Evolutionary conservation across 2,113 vertebrate species (phyloP).

Genomic region (Piaya cayana): DNA sequence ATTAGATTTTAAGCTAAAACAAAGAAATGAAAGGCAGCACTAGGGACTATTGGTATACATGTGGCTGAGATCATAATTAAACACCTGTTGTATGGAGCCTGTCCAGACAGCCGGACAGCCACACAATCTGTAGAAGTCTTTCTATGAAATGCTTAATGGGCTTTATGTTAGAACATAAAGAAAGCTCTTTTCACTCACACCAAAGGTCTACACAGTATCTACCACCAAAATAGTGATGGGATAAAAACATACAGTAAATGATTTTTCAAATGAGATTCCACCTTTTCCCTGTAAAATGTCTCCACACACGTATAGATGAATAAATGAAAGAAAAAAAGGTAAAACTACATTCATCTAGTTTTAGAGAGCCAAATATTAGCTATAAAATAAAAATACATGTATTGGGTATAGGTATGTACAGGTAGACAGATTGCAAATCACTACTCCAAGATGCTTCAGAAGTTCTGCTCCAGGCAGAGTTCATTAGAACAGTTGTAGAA

Average conservation of each 20-base stretch:
- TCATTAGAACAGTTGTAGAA: neutral
- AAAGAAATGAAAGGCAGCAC: neutral
- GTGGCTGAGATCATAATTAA: neutral
- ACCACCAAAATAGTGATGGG: neutral
- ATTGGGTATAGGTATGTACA: neutral
- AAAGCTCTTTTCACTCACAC: neutral
- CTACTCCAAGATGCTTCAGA: neutral
- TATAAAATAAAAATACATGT: neutral
- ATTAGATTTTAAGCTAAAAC: neutral
- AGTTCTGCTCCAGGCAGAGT: neutral
- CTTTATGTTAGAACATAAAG: neutral
- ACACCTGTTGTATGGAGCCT: constrained; percentile 18
- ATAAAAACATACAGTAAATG: neutral
- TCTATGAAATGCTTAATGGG: neutral
- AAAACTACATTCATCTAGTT: neutral
- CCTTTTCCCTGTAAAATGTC: neutral
- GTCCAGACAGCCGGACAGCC: neutral
- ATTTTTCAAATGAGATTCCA: neutral
- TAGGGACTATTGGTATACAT: neutral
- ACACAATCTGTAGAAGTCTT: neutral
- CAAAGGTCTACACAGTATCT: neutral
- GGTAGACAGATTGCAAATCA: neutral
- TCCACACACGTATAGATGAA: fast-evolving
- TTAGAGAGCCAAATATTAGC: neutral
- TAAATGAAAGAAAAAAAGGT: neutral